Conservation (phyloP, 2,797 vertebrate species). For the Esox lucius region DNA sequence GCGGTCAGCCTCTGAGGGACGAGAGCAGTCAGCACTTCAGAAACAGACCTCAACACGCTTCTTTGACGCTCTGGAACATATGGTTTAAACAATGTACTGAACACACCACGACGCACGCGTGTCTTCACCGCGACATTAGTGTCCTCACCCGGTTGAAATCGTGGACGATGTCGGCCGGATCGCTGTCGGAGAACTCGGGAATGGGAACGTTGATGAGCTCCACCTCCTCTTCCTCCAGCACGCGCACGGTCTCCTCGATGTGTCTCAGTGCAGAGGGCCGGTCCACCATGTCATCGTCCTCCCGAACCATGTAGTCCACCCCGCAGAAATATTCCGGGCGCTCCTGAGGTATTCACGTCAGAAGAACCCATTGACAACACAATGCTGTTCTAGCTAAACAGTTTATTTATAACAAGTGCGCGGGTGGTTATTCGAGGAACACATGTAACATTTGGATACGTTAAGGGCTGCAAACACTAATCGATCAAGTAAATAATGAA, state of each 20-base stretch:
- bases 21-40: background rate
- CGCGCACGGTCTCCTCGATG: slow-evolving; percentile 82
- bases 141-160: slow-evolving; percentile 83
- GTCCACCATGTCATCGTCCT: slow-evolving; percentile 24
- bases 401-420: too few species aligned
- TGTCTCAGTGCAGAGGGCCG: slow-evolving; percentile 66
- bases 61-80: background rate
- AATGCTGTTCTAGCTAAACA: too few species aligned
- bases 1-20: slow-evolving; percentile 81
- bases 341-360: slow-evolving; percentile 19
- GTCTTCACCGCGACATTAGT: background rate
- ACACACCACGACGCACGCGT: background rate
- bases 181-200: slow-evolving; percentile 84
- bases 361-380: too few species aligned
- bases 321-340: slow-evolving; percentile 48
- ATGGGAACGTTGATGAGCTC: slow-evolving; percentile 87
- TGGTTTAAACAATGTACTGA: background rate
- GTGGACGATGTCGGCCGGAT: slow-evolving; percentile 87
- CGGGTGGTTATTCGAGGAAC: background rate
- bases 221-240: slow-evolving; percentile 83
- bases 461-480: too few species aligned
- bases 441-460: background rate
- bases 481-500: too few species aligned
- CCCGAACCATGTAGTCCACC: slow-evolving; percentile 57
- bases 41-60: background rate